These are phyloP conservation scores for Apis mellifera DNA, from an alignment of 1,140 invertebrate genomes.

Conservation along the genomic window Amel_HAv3.1 CM009945.2:2591001-2591500, in stretches of 20 bases:
- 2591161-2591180: slow-evolving; percentile 91
- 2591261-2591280: not conserved
- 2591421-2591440: slow-evolving; percentile 85
- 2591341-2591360: slow-evolving; percentile 99
- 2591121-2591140: slow-evolving; percentile 94
- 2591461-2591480: slow-evolving; percentile 87
- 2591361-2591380: slow-evolving; percentile 94
- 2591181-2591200: slow-evolving; percentile 95
- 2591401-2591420: slow-evolving; percentile 90
- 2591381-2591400: slow-evolving; percentile 94
- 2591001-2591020: slow-evolving; percentile 98
- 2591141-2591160: slow-evolving; percentile 85
- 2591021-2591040: slow-evolving; percentile 96
- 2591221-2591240: slow-evolving; percentile 97
- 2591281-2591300: not conserved
- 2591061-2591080: slow-evolving; percentile 99
- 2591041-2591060: slow-evolving; percentile 97
- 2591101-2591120: slow-evolving; percentile 96
- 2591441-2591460: slow-evolving; percentile 91
- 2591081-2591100: slow-evolving; percentile 94
- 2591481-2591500: slow-evolving; percentile 92
- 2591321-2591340: slow-evolving; percentile 92
- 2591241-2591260: slow-evolving; percentile 91
- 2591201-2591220: slow-evolving; percentile 97
- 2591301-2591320: slow-evolving; percentile 82